Percentiles rank a stretch among this genome's conserved stretches.
phyloP scores from a whole-genome alignment of 2,113 vertebrate species.

The Cyanoramphus novaezelandiae region DNA sequence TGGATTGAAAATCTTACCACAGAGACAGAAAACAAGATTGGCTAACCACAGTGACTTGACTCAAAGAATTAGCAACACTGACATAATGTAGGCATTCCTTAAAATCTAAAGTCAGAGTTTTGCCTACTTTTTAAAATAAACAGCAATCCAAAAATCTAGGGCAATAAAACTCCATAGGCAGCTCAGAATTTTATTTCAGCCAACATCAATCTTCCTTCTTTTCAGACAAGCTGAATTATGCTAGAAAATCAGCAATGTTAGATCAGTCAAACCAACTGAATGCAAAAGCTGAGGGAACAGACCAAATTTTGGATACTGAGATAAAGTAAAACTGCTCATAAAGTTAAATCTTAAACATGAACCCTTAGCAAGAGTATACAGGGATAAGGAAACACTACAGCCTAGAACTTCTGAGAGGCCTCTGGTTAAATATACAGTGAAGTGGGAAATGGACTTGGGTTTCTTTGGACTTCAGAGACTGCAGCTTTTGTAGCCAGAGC shows the following conservation, averaged over 20 bases:
- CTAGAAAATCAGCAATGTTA: neutral
- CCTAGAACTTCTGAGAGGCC: neutral
- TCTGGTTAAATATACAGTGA: neutral
- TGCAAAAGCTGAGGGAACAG: conserved; percentile 5
- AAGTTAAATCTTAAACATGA: conserved; percentile 15
- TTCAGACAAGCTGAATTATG: conserved; percentile 24
- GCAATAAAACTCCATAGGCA: conserved; percentile 22
- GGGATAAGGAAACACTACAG: neutral
- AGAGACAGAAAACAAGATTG: conserved; percentile 52
- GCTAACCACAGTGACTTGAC: conserved; percentile 64
- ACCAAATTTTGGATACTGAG: neutral
- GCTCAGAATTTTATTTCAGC: conserved; percentile 25
- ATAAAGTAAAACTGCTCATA: conserved; percentile 27
- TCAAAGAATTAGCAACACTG: conserved; percentile 27
- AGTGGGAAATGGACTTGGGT: neutral
- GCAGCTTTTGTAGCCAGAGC: neutral
- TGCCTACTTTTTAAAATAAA: conserved; percentile 7
- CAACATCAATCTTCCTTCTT: conserved; percentile 12
- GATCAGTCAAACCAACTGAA: conserved; percentile 19
- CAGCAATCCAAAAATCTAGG: neutral
- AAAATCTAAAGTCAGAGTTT: conserved; percentile 29
- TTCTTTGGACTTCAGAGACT: neutral
- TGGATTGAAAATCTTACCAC: conserved; percentile 58
- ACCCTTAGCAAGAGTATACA: neutral
- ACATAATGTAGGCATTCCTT: conserved; percentile 32